Evolutionary conservation across 2,113 vertebrate genomes (phyloP), one percentile per base, ranked within the genome.

Genomic region (Empidonax traillii): DNA sequence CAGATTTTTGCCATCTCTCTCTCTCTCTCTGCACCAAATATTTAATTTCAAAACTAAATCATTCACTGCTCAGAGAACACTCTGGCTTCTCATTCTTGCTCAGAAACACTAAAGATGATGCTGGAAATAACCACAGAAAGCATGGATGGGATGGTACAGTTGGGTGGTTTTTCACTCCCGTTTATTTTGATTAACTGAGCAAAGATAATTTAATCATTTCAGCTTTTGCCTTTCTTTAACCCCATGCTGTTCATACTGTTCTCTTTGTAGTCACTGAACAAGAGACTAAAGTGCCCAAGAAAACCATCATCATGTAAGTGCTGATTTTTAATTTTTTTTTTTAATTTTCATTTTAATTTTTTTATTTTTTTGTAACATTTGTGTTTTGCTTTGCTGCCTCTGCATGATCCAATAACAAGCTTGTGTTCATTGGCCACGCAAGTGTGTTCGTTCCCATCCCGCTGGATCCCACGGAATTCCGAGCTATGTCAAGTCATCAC

Each of bases 261-360:
- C 98, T 97, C 97, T 97, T 98, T 97, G 94, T 98, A 99, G 99
- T 99, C 97, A 99, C 99, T 86, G 99, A 99, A 95, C 99, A 99
- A 97, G 99, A 99, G 97, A 99, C 98, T 94, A 99, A 98, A 98
- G 98, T 98, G 97, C 99, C 99, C 98, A 99, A 99, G 99, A 99
- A 99, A 99, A 99, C 99, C 98, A 98, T 99, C 98, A 99, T 99
- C 98, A 99, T 99, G 99, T 99, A 99, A 99, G 99, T 99, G 97
- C 96, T 95, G 97, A 95, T 79, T 82, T 85, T 80, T 52, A 85
- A 81, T 90, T 69, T 49, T 22, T n/a, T 58, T 21, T 92, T 71
- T 62, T n/a, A n/a, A 75, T 68, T 89, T 86, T 66, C 39, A 41
- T 41, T 69, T 49, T 49, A 23, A 31, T 22, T 58, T 58, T 92